Evolutionary conservation across 2,888 invertebrate genomes (phyloP).

Genomic region (Keiferia lycopersicella): DNA sequence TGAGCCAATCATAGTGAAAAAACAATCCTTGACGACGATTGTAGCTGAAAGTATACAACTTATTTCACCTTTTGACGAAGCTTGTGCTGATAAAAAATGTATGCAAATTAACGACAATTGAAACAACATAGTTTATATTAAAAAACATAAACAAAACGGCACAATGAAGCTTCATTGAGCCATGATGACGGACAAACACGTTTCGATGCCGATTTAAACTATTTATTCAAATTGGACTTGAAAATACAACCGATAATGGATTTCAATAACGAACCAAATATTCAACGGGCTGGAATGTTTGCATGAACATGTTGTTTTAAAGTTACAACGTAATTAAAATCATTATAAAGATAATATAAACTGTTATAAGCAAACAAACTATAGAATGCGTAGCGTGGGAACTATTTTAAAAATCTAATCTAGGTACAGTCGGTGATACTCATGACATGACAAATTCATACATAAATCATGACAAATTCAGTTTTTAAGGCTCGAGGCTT

Average conservation of each 20-base stretch:
- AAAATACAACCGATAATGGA: conserved; percentile 3
- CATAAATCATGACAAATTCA: no score
- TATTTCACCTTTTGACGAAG: no score
- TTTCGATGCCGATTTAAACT: conserved; percentile 3
- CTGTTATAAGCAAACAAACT: not conserved
- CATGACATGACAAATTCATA: no score
- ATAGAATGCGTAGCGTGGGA: not conserved
- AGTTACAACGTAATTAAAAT: not conserved
- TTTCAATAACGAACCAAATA: conserved; percentile 7
- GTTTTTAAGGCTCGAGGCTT: no score
- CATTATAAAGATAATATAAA: not conserved
- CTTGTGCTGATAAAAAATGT: no score
- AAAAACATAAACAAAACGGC: not conserved
- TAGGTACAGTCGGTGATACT: no score
- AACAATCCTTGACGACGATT: no score
- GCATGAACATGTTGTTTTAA: conserved; percentile 3
- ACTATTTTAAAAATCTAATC: not conserved
- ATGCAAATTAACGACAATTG: no score
- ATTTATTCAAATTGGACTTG: not conserved
- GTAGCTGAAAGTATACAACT: no score
- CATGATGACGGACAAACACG: not conserved
- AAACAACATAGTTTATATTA: no score
- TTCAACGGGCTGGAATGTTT: conserved; percentile 14
- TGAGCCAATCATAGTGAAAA: no score
- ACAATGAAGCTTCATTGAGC: not conserved